Base-by-base conservation (phyloP, 2,797 vertebrate genomes). In the Cossypha heuglini region DNA sequence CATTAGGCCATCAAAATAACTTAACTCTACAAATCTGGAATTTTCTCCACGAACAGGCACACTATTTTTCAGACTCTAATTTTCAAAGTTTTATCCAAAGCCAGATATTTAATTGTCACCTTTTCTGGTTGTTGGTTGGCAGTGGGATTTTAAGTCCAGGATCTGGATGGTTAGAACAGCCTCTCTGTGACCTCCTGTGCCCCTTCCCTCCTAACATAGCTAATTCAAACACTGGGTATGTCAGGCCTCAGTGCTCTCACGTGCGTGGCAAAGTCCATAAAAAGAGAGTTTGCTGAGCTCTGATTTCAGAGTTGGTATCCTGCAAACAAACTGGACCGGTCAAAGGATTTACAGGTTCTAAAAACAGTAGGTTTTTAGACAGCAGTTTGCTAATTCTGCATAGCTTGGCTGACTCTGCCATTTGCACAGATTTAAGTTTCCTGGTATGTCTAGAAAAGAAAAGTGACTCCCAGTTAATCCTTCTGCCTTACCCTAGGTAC, bases 401-500 rank as follows among this genome's bases (percentile, higher is more conserved):
- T 37, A 37, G 52, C 77, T 87, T 75, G 33, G 49, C 46, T 74
- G 68, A 68, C 74, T 84, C 64, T 86, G 71, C 48, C 76, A 52
- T 57, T 88, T 79, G 82, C 19, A 69, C 37, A 71, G 67, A 80
- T 90, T 93, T 84, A 52, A 57, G 66, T 43, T 90, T 73, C 79
- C 86, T 91, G 58, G 49, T 80, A 83, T 28, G 33, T 59, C 86
- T 93, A 89, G 79, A 76, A 90, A 96, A 93, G 79, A 95, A 89
- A 94, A 97, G 90, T 84, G 83, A 85, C 77, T 92, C 88, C 88
- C 74, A 64, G 63, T 62, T 96, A 90, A 96, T 96, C 77, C 75
- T 73, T 88, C 85, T 88, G 93, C 93, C 75, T 97, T 76, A 95
- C 95, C 95, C 88, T 71, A 77, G 75, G 90, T 97, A 96, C 95